These are phyloP conservation scores for Pagrus major DNA, from an alignment of 2,113 vertebrate genomes.

Conservation along the genomic window DNA sequence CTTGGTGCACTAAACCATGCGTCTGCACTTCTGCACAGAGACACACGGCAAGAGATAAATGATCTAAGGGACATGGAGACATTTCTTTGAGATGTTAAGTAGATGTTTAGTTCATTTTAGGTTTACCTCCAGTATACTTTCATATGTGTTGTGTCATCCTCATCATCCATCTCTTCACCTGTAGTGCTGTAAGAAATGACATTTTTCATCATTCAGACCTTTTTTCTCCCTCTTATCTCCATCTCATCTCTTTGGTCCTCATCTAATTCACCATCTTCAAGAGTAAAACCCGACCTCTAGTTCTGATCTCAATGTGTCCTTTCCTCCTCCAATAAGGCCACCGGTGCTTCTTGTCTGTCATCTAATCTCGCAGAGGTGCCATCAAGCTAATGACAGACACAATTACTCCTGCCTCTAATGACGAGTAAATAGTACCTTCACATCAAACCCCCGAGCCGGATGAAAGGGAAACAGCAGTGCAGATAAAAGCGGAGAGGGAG, in stretches of 20 bases:
- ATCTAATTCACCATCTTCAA: conserved; percentile 7
- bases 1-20: not conserved
- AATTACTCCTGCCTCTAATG: conserved; percentile 77
- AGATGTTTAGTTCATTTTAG: conserved; percentile 9
- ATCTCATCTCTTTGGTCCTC: not conserved
- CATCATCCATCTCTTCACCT: conserved; percentile 8
- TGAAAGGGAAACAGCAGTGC: conserved; percentile 57
- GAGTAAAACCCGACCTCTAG: conserved; percentile 14
- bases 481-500: conserved; percentile 60
- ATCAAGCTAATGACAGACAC: conserved; percentile 74
- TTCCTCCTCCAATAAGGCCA: conserved; percentile 46
- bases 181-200: conserved; percentile 35
- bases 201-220: not conserved
- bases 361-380: conserved; percentile 68
- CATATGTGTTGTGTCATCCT: not conserved
- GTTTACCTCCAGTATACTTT: not conserved
- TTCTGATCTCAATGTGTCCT: conserved; percentile 11
- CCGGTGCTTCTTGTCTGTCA: conserved; percentile 54
- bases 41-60: not conserved
- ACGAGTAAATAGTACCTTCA: conserved; percentile 78
- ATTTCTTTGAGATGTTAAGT: not conserved
- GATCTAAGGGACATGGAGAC: conserved; percentile 5
- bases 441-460: conserved; percentile 63
- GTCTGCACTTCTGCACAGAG: not conserved
- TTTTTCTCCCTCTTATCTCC: not conserved